Conservation (phyloP, 2,888 invertebrate genomes). For the Aporophyla lueneburgensis region DNA sequence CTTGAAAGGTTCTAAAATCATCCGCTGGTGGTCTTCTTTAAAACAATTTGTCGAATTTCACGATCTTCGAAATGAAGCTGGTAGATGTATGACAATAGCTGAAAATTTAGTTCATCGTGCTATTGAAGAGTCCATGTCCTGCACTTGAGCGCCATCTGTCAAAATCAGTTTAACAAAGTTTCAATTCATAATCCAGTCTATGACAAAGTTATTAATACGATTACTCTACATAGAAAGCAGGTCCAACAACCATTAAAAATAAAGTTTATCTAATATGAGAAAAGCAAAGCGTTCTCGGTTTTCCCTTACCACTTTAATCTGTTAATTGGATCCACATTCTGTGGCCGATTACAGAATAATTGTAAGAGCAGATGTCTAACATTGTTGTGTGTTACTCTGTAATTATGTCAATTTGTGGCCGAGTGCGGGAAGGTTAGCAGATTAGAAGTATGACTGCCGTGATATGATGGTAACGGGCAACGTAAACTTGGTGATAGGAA, state of each 20-base stretch:
- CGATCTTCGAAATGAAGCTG: not conserved
- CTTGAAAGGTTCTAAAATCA: not conserved
- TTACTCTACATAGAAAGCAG: not conserved
- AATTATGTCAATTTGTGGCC: conserved; percentile 72
- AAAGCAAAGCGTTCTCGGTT: conserved; percentile 21
- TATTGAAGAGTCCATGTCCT: not conserved
- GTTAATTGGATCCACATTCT: conserved; percentile 72
- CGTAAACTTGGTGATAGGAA: not conserved
- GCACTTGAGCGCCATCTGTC: not conserved
- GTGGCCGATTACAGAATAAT: conserved; percentile 73
- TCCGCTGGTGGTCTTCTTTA: not conserved
- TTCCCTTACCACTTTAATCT: conserved; percentile 63
- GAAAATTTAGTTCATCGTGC: not conserved
- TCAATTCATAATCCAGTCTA: too few relatives aligned
- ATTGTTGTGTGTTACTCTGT: conserved; percentile 58
- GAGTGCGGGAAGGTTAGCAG: conserved; percentile 7
- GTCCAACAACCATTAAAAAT: not conserved
- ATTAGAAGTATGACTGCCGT: conserved; percentile 13
- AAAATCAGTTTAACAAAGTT: not conserved
- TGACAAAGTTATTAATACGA: not conserved
- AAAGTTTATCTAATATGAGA: conserved; percentile 29
- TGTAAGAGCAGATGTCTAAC: conserved; percentile 65
- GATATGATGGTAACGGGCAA: not conserved
- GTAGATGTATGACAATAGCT: not conserved
- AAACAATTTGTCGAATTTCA: too few relatives aligned